Evolutionary conservation across 2,113 vertebrate species (phyloP), one percentile per base, ranked within the genome.

Genomic region (Engraulis encrasicolus): DNA sequence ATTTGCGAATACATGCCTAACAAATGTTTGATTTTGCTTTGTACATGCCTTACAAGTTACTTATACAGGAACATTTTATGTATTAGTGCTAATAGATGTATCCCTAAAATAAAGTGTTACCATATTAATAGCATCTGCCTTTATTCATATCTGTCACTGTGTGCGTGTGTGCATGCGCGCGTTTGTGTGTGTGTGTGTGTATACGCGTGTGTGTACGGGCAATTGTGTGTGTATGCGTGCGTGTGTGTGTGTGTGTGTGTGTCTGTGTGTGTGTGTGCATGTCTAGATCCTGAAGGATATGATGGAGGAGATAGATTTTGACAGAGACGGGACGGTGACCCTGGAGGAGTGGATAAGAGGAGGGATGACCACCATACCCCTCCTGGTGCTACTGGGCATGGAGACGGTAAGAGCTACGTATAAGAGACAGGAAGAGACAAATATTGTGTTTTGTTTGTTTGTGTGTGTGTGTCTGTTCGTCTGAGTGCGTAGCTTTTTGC

Each of bases 311-410:
- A 98, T 99, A 0, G 97, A 99, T 90, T 96, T 94, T 0, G 94
- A 99, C 91, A 92, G 80, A 0, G 97, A 99, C 0, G 98, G 98
- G 78, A 97, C 95, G 0, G 97, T 99, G 85, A 98, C 97, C 0
- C 93, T 99, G 84, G 96, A 98, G 92, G 98, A 99, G 87, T 99
- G 98, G 98, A 97, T 99, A 90, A 91, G 96, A 20, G 97, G 97
- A 0, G 98, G 98, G 79, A 97, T 99, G 94, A 98, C 97, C 86
- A 99, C 98, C 80, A 97, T 99, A 90, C 97, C 98, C 12, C 58
- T 99, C 85, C 93, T 99, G 89, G 97, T 99, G 6, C 94, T 99
- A 15, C 93, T 99, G 89, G 97, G 98, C 34, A 97, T 98, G 97
- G 97, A 98, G 31, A 96, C 95, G 61, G 95, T 97, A 86, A 88